These are phyloP conservation scores for Cyclopterus lumpus DNA, from an alignment of 2,797 vertebrate genomes.

Conservation along the genomic window DNA sequence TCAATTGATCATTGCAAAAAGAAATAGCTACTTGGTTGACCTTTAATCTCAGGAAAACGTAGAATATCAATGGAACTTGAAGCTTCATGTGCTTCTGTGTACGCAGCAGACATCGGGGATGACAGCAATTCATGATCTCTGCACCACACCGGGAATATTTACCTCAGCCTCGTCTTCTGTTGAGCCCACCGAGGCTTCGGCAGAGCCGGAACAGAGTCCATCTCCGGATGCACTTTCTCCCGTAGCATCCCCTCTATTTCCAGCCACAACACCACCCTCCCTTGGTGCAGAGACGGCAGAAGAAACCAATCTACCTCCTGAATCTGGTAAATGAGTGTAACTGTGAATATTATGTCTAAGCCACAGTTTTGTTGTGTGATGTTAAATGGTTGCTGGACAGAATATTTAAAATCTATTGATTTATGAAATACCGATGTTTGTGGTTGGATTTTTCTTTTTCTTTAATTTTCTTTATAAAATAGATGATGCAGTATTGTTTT, in stretches of 20 bases:
- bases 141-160: constrained; percentile 47
- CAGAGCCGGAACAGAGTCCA: constrained; percentile 54
- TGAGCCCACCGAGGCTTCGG: constrained; percentile 32
- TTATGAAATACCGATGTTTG: neutral
- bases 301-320: constrained; percentile 70
- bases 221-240: constrained; percentile 59
- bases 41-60: neutral
- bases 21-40: neutral
- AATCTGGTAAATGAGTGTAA: constrained; percentile 59
- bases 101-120: constrained; percentile 55
- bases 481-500: neutral
- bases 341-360: neutral
- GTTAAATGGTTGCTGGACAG: neutral
- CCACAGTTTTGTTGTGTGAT: neutral
- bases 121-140: constrained; percentile 47
- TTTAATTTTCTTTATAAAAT: neutral
- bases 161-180: constrained; percentile 57
- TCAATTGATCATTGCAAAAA: neutral
- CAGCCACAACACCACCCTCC: constrained; percentile 48
- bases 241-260: constrained; percentile 37
- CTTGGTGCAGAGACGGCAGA: constrained; percentile 50
- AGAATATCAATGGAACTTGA: neutral
- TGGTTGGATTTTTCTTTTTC: neutral
- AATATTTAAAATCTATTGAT: neutral
- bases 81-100: constrained; percentile 3